A percentile compares a stretch with the other conserved stretches of the same genome.
These are phyloP conservation scores for Tromatobia lineatoria DNA, from an alignment of 2,888 invertebrate genomes.

Conservation along the genomic window DNA sequence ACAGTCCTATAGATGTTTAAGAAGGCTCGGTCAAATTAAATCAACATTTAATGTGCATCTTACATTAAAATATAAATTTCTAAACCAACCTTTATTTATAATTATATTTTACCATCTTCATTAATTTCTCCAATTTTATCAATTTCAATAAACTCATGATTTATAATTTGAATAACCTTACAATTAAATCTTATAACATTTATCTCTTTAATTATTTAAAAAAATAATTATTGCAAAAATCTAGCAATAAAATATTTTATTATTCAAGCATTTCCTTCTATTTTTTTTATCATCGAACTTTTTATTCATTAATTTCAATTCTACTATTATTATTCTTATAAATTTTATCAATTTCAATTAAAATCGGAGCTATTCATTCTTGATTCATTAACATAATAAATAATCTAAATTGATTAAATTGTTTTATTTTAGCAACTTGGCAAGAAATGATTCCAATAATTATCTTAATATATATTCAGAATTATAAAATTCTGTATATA, in stretches of 20 bases:
- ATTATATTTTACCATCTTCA: not conserved
- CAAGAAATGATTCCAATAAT: constrained; percentile 89
- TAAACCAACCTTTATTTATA: not conserved
- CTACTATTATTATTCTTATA: constrained; percentile 77
- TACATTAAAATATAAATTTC: not conserved
- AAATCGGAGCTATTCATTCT: constrained; percentile 88
- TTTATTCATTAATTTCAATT: constrained; percentile 74
- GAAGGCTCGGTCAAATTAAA: no score
- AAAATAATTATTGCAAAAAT: no score
- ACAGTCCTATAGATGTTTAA: no score
- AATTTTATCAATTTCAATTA: constrained; percentile 85
- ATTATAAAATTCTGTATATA: constrained; percentile 84
- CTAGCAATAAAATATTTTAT: no score
- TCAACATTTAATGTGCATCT: no score
- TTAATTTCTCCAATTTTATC: no score
- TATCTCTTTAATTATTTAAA: no score
- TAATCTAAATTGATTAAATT: constrained; percentile 87
- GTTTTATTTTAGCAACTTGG: constrained; percentile 88
- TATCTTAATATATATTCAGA: constrained; percentile 84
- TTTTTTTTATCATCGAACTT: not conserved
- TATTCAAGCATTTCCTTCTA: not conserved
- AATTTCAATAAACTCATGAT: no score
- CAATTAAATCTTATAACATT: no score
- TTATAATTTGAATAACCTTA: no score
- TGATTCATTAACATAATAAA: constrained; percentile 88